phyloP scores from a whole-genome alignment of 2,113 vertebrate genomes.

The Cyanistes caeruleus region DNA sequence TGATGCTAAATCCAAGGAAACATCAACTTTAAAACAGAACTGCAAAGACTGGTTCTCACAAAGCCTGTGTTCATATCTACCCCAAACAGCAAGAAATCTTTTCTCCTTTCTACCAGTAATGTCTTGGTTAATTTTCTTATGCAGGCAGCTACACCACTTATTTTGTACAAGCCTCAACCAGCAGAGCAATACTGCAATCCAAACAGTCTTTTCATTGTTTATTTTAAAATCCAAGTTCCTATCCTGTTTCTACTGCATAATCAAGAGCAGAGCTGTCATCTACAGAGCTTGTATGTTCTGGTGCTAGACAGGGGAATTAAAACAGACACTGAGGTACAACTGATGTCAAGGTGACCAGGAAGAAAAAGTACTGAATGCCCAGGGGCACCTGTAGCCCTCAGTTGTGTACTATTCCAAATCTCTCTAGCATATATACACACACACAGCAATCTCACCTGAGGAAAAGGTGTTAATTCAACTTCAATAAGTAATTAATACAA shows the following conservation, averaged over 20 bases:
- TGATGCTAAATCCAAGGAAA: neutral
- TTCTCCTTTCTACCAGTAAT: neutral
- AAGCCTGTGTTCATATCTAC: neutral
- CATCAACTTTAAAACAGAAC: neutral
- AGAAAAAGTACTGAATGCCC: neutral
- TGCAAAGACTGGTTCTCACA: neutral
- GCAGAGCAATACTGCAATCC: neutral
- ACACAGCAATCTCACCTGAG: neutral
- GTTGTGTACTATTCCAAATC: neutral
- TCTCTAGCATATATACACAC: neutral
- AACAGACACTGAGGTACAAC: neutral
- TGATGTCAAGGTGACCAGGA: neutral
- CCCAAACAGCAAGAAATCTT: neutral
- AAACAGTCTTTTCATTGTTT: neutral
- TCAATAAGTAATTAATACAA: neutral
- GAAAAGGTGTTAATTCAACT: neutral
- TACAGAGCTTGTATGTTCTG: neutral
- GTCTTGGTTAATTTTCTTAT: neutral
- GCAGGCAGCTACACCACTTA: neutral
- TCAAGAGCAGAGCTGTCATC: neutral
- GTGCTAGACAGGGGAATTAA: neutral
- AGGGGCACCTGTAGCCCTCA: neutral
- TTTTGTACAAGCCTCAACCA: neutral
- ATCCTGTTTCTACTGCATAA: neutral
- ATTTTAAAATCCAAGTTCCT: neutral